Percentiles rank a stretch among this genome's conserved stretches.
Evolutionary conservation across 2,113 vertebrate genomes (phyloP).

Genomic region (Grammomys dolichurus): DNA sequence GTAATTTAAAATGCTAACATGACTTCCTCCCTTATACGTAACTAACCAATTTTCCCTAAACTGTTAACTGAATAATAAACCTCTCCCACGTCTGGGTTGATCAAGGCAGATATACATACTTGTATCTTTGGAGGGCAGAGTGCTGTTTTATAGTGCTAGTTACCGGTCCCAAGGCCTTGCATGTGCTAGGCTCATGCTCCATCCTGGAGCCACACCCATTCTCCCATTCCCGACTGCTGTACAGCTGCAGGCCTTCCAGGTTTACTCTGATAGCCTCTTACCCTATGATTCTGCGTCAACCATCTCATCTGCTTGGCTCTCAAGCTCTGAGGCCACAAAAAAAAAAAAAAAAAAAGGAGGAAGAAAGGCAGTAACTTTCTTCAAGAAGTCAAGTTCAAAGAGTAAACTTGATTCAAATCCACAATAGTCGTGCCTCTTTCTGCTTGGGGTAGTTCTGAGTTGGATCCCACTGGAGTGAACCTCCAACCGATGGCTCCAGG

Average conservation of each 20-base stretch:
- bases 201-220: neutral
- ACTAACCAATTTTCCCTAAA: neutral
- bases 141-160: neutral
- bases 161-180: neutral
- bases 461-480: neutral
- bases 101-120: neutral
- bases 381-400: neutral
- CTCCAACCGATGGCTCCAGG: neutral
- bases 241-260: accelerated
- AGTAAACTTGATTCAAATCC: neutral
- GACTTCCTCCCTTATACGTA: neutral
- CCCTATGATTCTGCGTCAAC: neutral
- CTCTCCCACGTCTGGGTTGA: neutral
- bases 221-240: neutral
- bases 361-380: neutral
- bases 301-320: neutral
- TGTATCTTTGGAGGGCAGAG: too few relatives aligned
- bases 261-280: neutral
- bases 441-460: neutral
- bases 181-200: too few relatives aligned
- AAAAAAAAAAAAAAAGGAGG: neutral
- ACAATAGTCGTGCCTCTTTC: neutral
- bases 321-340: neutral
- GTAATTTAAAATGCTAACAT: neutral
- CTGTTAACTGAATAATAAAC: neutral